These are phyloP conservation scores for Lepidotrigona ventralis DNA, from an alignment of 1,140 invertebrate genomes.

Conservation along the genomic window DNA sequence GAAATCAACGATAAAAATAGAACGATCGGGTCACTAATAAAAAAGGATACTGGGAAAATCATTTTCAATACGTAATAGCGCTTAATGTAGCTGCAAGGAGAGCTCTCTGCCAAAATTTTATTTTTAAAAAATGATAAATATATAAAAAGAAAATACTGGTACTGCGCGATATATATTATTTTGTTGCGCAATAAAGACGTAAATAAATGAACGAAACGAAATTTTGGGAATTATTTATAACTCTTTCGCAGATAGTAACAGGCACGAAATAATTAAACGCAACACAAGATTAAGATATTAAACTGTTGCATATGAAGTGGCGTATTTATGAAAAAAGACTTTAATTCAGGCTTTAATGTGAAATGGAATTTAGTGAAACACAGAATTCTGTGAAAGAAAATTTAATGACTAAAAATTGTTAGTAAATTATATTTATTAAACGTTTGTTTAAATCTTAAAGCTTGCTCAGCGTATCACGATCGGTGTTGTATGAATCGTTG, in stretches of 20 bases:
- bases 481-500: too few species aligned
- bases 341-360: too few species aligned
- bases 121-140: background rate
- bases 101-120: background rate
- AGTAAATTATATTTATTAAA: too few species aligned
- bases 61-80: background rate
- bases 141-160: background rate
- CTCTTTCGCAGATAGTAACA: background rate
- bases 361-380: too few species aligned
- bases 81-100: background rate
- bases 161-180: too few species aligned
- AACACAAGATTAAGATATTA: background rate
- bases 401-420: too few species aligned
- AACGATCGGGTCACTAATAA: too few species aligned
- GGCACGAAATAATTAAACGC: background rate
- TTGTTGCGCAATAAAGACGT: background rate
- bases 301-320: too few species aligned
- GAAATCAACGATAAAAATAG: conserved; percentile 1
- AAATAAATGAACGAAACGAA: background rate
- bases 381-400: too few species aligned
- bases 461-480: too few species aligned
- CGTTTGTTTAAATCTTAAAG: too few species aligned
- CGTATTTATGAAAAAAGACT: too few species aligned
- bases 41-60: background rate
- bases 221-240: background rate